A percentile compares a stretch with the other conserved stretches of the same genome.
phyloP scores from a whole-genome alignment of 92 coral and sea anemone species.

The Epizoanthus ramosus region DNA sequence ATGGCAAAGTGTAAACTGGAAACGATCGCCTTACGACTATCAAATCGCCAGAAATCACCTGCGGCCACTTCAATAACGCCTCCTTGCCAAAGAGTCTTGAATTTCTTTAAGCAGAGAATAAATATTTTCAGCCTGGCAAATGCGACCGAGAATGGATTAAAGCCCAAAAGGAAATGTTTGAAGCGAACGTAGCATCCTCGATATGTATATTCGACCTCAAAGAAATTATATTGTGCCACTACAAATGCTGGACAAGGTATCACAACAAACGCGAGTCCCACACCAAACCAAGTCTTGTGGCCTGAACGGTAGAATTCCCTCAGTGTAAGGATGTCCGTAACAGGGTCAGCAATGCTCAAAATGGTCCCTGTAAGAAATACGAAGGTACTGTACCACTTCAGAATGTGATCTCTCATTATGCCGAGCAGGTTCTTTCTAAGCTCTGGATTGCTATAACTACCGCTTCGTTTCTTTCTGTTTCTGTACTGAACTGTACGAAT shows the following conservation, averaged over 20 bases:
- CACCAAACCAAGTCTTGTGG: constrained; percentile 13
- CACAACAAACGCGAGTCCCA: constrained; percentile 13
- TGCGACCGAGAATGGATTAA: constrained; percentile 26
- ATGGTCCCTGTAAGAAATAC: constrained; percentile 10
- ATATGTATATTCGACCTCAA: too few species aligned
- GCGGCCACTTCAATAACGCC: too few species aligned
- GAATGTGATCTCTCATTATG: background rate
- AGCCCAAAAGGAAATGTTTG: background rate
- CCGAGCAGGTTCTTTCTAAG: too few species aligned
- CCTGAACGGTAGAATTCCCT: constrained; percentile 4
- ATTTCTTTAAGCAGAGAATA: constrained; percentile 17
- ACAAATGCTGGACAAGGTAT: background rate
- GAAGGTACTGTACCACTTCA: constrained; percentile 31
- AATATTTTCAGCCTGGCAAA: constrained; percentile 5
- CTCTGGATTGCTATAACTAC: too few species aligned
- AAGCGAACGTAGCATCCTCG: too few species aligned
- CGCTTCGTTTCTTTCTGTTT: too few species aligned
- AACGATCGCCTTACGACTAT: too few species aligned
- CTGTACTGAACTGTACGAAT: too few species aligned
- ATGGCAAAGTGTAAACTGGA: background rate
- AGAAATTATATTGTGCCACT: background rate
- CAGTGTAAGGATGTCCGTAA: constrained; percentile 30
- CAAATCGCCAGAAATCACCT: too few species aligned
- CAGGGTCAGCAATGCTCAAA: constrained; percentile 26
- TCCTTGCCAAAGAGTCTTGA: constrained; percentile 27